These are phyloP conservation scores for Drosophila littoralis DNA, from an alignment of 1,140 invertebrate species.

Conservation along the genomic window DNA sequence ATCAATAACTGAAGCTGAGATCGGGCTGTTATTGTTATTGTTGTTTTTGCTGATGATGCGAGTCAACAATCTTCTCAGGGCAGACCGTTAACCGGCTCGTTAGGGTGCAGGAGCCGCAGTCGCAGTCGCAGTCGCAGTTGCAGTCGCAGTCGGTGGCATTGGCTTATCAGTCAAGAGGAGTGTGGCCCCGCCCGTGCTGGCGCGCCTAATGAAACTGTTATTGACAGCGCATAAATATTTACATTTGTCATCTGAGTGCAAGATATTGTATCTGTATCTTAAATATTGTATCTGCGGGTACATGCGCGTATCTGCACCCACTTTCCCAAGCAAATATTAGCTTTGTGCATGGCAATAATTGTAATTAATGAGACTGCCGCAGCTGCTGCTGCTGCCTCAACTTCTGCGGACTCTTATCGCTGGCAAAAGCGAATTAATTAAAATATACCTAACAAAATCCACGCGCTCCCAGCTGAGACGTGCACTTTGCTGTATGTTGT, in stretches of 20 bases:
- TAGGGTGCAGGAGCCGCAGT: constrained; percentile 2
- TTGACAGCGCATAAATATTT: constrained; percentile 45
- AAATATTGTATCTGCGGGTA: constrained; percentile 4
- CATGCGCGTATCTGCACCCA: background rate
- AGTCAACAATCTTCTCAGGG: constrained; percentile 6
- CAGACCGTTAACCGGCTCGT: constrained; percentile 1
- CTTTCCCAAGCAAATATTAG: constrained; percentile 18
- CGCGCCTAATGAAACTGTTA: constrained; percentile 28
- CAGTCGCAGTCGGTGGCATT: constrained; percentile 8
- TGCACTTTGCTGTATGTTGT: background rate
- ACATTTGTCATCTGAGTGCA: constrained; percentile 29
- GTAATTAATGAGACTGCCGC: constrained; percentile 20
- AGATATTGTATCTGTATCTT: constrained; percentile 30
- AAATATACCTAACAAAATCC: constrained; percentile 18
- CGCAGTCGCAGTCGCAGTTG: background rate
- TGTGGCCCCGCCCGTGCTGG: background rate
- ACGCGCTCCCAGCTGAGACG: constrained; percentile 9
- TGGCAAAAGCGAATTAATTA: background rate
- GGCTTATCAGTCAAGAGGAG: constrained; percentile 39
- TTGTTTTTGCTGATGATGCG: background rate
- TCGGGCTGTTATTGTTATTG: background rate
- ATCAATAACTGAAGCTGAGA: constrained; percentile 5
- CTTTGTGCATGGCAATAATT: constrained; percentile 25
- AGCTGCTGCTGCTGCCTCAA: background rate
- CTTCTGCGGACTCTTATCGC: constrained; percentile 5